Percentiles rank a stretch among this genome's conserved stretches.
Conservation (phyloP, 2,888 invertebrate genomes). For the Pherbina coryleti region DNA sequence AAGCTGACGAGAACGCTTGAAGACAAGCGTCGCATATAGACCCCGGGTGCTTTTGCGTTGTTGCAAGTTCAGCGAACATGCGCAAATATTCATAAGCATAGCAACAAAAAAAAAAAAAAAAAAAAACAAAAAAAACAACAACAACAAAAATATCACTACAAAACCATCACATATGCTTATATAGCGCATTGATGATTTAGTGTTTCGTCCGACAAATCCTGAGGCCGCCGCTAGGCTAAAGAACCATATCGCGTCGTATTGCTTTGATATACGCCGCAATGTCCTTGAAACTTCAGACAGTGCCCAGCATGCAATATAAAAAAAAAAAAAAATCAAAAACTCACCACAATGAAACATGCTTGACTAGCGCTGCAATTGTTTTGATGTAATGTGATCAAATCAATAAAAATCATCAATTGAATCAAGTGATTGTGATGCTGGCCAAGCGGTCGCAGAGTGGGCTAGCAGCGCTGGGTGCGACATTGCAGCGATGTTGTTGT, state of each 20-base stretch:
- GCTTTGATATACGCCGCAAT: constrained; percentile 28
- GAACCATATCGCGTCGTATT: neutral
- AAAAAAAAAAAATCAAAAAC: neutral
- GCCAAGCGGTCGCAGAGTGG: neutral
- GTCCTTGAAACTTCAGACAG: constrained; percentile 27
- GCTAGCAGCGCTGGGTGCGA: neutral
- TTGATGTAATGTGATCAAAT: constrained; percentile 33
- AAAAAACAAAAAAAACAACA: neutral
- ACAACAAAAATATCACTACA: neutral
- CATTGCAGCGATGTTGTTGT: constrained; percentile 20
- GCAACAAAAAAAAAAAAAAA: neutral
- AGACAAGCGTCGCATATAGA: neutral
- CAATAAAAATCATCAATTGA: constrained; percentile 35
- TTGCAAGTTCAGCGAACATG: constrained; percentile 8
- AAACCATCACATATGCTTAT: neutral
- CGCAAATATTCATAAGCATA: neutral
- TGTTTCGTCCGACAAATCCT: constrained; percentile 31
- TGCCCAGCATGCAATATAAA: neutral
- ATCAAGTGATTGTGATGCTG: constrained; percentile 30
- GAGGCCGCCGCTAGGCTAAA: neutral
- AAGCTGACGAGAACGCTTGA: neutral
- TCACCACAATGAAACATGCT: neutral
- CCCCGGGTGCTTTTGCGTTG: neutral
- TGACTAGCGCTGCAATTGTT: constrained; percentile 17
- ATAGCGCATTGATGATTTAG: constrained; percentile 25